Percentiles rank a stretch among this genome's conserved stretches.
These are phyloP conservation scores for Diloba caeruleocephala DNA, from an alignment of 2,888 invertebrate species.

Conservation along the genomic window DNA sequence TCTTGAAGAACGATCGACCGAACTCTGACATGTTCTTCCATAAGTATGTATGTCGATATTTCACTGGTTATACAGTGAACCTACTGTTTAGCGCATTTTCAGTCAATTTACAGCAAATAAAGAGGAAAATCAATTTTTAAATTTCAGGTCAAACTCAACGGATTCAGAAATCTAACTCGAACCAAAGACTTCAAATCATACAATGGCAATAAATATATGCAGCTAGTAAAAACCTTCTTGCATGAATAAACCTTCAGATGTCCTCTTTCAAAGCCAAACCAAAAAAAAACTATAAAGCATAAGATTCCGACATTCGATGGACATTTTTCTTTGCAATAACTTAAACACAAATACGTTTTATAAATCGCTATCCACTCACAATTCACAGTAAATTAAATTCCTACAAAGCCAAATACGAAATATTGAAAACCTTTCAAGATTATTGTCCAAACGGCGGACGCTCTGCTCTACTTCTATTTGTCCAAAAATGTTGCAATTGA, in stretches of 20 bases:
- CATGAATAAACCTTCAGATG: neutral
- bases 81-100: too few relatives aligned
- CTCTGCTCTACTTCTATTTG: constrained; percentile 64
- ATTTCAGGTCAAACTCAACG: neutral
- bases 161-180: neutral
- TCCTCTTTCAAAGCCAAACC: constrained; percentile 6
- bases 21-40: too few relatives aligned
- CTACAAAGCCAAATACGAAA: constrained; percentile 45
- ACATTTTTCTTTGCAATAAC: constrained; percentile 24
- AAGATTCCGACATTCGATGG: constrained; percentile 1
- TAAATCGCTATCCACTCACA: constrained; percentile 20
- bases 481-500: constrained; percentile 83
- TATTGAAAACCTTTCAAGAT: constrained; percentile 66
- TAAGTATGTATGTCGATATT: too few relatives aligned
- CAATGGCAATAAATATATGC: neutral
- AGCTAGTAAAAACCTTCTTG: neutral
- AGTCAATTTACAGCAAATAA: too few relatives aligned
- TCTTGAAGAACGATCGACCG: too few relatives aligned
- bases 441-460: constrained; percentile 63
- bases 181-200: neutral
- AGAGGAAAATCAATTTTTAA: too few relatives aligned
- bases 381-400: constrained; percentile 40
- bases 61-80: too few relatives aligned
- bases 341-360: constrained; percentile 23
- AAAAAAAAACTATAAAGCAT: constrained; percentile 5